Evolutionary conservation across 2,888 invertebrate species (phyloP), one percentile per base, ranked within the genome.

Genomic region (Cyclophora punctaria): DNA sequence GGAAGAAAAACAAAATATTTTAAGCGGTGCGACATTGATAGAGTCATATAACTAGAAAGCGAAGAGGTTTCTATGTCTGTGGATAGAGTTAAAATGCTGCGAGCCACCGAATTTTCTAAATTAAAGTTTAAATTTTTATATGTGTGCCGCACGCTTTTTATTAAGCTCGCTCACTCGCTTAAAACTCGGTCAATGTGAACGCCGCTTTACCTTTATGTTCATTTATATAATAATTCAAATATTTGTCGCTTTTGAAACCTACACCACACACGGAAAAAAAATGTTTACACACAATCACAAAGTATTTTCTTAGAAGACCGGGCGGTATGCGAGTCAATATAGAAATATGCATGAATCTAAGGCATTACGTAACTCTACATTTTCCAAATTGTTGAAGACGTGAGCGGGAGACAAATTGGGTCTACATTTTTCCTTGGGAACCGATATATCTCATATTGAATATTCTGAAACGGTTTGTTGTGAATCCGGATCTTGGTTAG

Each of bases 321-420:
- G 52, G 49, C 56, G 62, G 57, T 66, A 62, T 63, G 64, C 64
- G 62, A 67, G 64, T 68, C 63, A 64, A 67, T 70, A 66, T 66
- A 67, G 62, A 68, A 68, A 71, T 73, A 75, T 76, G 69, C 65
- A 67, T 59, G 71, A 71, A 72, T 70, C 71, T 67, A 66, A 65
- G 63, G 70, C 71, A 70, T 74, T 72, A 67, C 73, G 66, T 67
- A 72, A 75, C 73, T 73, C 71, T 67, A 74, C 75, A 75, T 75
- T 73, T 69, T 61, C 61, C 63, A 67, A 75, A 76, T 76, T 73
- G 71, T 71, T 64, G 58, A 56, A 64, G 63, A 77, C 79, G 78
- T 79, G 78, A 78, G 68, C 48, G 73, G 58, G 69, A 71, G 73
- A 73, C 73, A 77, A 79, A 76, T 75, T 74, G 68, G 63, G 62